Evolutionary conservation across 2,113 vertebrate genomes (phyloP).

Genomic region (Sinosuthora webbiana): DNA sequence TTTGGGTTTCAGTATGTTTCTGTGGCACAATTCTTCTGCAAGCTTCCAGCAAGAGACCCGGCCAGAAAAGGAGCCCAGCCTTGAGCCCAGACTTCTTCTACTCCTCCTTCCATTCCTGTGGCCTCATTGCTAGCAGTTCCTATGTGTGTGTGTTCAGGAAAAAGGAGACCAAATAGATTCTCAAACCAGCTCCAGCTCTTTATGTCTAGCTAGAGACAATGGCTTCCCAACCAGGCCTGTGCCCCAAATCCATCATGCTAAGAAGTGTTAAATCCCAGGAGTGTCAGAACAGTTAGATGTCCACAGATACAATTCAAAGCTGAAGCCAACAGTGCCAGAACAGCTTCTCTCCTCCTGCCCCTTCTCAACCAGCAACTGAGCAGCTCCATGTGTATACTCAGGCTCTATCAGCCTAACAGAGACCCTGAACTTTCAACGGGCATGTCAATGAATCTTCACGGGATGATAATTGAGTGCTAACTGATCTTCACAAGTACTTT

Average conservation of each 20-base stretch:
- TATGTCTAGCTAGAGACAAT: not conserved
- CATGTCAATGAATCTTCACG: not conserved
- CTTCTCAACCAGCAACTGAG: not conserved
- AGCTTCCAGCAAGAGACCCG: not conserved
- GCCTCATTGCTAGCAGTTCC: not conserved
- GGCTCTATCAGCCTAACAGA: not conserved
- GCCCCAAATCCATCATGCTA: not conserved
- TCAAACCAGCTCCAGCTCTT: not conserved
- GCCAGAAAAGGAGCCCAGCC: not conserved
- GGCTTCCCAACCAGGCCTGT: not conserved
- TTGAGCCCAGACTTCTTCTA: not conserved
- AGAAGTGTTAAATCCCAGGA: not conserved
- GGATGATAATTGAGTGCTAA: conserved; percentile 44
- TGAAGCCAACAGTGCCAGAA: not conserved
- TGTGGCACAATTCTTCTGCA: not conserved
- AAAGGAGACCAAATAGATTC: not conserved
- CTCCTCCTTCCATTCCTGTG: not conserved
- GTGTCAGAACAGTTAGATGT: not conserved
- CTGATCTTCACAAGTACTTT: conserved; percentile 10
- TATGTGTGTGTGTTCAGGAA: not conserved
- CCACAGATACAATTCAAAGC: not conserved
- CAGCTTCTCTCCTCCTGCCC: not conserved
- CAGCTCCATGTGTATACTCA: not conserved
- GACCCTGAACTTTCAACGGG: not conserved
- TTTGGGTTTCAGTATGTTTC: not conserved